These are phyloP conservation scores for Eupeodes luniger DNA, from an alignment of 2,888 invertebrate genomes.

Conservation along the genomic window DNA sequence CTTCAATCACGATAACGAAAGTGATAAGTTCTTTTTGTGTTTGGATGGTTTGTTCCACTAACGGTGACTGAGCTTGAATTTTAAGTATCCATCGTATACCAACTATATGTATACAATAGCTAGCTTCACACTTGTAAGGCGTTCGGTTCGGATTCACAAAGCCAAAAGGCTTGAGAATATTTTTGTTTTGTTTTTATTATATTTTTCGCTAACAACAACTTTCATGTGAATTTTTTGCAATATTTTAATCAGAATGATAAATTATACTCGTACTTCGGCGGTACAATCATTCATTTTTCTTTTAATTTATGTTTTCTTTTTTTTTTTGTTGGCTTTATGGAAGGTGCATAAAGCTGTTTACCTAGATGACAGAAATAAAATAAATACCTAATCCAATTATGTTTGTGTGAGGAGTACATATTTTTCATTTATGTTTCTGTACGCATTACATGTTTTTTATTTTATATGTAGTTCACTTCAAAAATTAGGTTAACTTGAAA, in stretches of 20 bases:
- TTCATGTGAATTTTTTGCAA: conserved; percentile 65
- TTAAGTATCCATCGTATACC: conserved; percentile 43
- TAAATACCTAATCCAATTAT: not conserved
- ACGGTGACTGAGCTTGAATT: conserved; percentile 68
- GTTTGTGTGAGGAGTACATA: not conserved
- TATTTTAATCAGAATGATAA: conserved; percentile 64
- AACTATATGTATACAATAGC: not conserved
- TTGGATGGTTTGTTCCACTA: conserved; percentile 63
- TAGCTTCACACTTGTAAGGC: conserved; percentile 26
- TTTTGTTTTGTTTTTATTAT: conserved; percentile 2
- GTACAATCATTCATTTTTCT: conserved; percentile 16
- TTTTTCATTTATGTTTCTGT: no score
- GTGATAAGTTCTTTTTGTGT: conserved; percentile 66
- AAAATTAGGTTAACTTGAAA: no score
- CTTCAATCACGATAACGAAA: conserved; percentile 75
- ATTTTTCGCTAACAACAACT: conserved; percentile 32
- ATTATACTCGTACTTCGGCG: conserved; percentile 29
- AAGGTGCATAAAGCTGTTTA: not conserved
- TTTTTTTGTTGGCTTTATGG: not conserved
- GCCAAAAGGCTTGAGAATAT: conserved; percentile 23
- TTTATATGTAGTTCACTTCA: no score
- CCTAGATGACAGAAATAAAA: conserved; percentile 34
- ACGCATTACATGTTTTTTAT: no score
- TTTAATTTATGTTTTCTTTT: not conserved
- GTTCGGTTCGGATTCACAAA: not conserved